Evolutionary conservation across 2,888 invertebrate genomes (phyloP), one percentile per base, ranked within the genome.

Genomic region (Panopea generosa): DNA sequence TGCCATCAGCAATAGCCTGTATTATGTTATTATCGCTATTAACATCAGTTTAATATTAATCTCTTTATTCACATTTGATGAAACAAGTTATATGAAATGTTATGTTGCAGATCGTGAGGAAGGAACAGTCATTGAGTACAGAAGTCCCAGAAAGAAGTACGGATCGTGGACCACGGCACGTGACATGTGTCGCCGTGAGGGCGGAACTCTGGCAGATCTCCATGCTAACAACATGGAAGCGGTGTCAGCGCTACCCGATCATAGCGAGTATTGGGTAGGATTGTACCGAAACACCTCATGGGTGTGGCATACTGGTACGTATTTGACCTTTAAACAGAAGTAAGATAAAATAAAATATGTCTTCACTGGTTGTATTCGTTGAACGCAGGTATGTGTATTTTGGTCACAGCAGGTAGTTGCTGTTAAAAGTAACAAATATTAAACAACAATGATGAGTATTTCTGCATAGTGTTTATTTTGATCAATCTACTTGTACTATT

Each of bases 201-300:
- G 81, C 11, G 81, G 81, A 4, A 81, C 74, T 9, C 52, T 81
- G n/a, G 77, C 81, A 4, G 81, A 81, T 47, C 72, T 81, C 26
- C 77, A 77, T 69, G 65, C 75, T 52, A 75, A 77, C 72, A 77
- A 74, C 43, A 72, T 72, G 71, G 77, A 74, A 47, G 81, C 81
- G 0, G 75, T 81, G n/a, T 61, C 68, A 7, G 81, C 81, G 2
- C 62, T 81, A 11, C 81, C 81, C n/a, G 60, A 75, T 26, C 74
- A 77, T 53, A 81, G 77, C 49, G 74, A 81, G 56, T 81, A 47
- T 62, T 81, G 81, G 81, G 81, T 81, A n/a, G 81, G 81, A 4
- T 61, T 81, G 14, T 81, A 72, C 66, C 52, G 81, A 26, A 81
- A 81, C 57, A 81, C 77, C 1, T 69, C 81, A 6, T 81, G 81